Percentiles rank a stretch among this genome's conserved stretches.
Conservation (phyloP, 2,113 vertebrate species). For the Cyanoramphus novaezelandiae region DNA sequence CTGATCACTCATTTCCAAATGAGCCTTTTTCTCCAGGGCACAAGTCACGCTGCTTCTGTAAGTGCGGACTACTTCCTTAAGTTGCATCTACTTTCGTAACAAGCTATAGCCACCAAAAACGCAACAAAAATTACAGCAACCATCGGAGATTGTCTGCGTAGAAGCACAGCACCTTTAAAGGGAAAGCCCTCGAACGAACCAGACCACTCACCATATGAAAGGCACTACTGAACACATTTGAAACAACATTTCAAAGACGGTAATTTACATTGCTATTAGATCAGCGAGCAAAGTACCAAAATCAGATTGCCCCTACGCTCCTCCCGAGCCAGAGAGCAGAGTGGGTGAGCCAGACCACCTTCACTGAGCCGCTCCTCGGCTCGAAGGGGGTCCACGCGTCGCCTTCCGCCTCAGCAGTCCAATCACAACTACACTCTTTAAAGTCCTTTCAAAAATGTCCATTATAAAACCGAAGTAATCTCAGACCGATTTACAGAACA, state of each 20-base stretch:
- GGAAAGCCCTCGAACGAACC: not conserved
- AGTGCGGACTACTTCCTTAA: not conserved
- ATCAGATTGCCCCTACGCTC: not conserved
- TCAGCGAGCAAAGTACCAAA: not conserved
- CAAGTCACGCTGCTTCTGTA: not conserved
- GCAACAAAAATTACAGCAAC: not conserved
- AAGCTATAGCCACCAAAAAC: not conserved
- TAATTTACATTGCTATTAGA: not conserved
- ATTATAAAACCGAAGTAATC: not conserved
- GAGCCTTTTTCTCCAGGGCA: not conserved
- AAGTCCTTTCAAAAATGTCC: not conserved
- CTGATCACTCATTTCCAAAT: not conserved
- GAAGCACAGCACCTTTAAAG: not conserved
- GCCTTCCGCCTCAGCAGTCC: not conserved
- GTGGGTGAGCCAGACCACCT: not conserved
- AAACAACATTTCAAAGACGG: not conserved
- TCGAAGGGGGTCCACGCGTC: not conserved
- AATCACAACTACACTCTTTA: not conserved
- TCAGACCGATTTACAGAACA: not conserved
- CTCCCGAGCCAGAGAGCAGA: not conserved
- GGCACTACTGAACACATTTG: not conserved
- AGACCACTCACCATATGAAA: not conserved
- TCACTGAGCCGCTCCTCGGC: not conserved
- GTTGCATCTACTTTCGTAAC: rapidly evolving
- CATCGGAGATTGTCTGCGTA: rapidly evolving